Evolutionary conservation across 2,797 vertebrate species (phyloP).

Genomic region (Periparus ater): DNA sequence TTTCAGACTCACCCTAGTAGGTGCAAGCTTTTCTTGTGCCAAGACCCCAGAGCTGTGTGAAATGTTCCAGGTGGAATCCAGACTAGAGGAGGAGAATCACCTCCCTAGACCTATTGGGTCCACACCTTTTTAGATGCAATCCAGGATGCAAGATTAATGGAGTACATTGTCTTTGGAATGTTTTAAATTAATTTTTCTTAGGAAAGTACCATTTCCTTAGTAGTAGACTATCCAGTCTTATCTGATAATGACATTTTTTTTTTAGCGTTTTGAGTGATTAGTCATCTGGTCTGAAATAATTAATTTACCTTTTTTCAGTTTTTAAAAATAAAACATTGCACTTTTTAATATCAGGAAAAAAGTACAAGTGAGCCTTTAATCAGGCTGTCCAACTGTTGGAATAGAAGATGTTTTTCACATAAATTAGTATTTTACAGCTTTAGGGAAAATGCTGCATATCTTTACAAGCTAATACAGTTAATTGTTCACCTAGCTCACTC

Average conservation of each 20-base stretch:
- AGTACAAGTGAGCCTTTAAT: background rate
- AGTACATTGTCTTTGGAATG: background rate
- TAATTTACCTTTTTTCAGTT: background rate
- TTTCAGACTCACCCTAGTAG: background rate
- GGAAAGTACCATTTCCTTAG: background rate
- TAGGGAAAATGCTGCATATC: background rate
- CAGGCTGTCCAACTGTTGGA: background rate
- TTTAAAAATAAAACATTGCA: background rate
- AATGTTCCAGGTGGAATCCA: background rate
- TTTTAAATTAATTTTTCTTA: background rate
- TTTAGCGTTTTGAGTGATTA: background rate
- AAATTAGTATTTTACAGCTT: background rate
- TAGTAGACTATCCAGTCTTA: background rate
- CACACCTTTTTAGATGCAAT: no score
- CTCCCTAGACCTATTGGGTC: no score
- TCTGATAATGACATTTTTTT: background rate
- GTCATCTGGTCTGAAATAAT: background rate
- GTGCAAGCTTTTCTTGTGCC: background rate
- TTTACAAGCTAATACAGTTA: background rate
- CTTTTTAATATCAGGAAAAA: background rate
- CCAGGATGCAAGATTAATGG: background rate
- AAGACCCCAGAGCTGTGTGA: background rate
- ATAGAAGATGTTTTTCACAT: background rate
- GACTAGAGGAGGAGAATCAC: background rate
- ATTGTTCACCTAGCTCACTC: background rate